A percentile compares a stretch with the other conserved stretches of the same genome.
phyloP scores from a whole-genome alignment of 1,140 invertebrate genomes.

The Ceratosolen solmsi region DNA sequence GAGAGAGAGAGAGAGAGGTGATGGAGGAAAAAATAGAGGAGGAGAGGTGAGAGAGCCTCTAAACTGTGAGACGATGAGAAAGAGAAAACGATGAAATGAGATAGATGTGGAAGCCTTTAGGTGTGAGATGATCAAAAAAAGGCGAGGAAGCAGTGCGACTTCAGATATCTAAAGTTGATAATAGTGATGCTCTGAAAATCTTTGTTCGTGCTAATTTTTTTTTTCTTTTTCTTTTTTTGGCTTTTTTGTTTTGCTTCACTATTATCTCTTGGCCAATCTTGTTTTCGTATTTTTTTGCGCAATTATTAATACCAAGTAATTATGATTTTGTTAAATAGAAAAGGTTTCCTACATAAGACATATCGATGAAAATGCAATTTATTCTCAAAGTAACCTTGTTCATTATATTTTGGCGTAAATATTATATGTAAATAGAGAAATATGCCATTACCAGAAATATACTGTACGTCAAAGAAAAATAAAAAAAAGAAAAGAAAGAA shows the following conservation, averaged over 20 bases:
- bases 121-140: conserved; percentile 26
- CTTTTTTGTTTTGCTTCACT: too few species aligned
- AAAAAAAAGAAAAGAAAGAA: too few species aligned
- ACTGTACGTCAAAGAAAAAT: too few species aligned
- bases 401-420: too few species aligned
- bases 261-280: background rate
- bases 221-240: background rate
- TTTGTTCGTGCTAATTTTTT: background rate
- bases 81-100: conserved; percentile 54
- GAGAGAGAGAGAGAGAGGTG: conserved; percentile 6
- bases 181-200: background rate
- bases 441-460: too few species aligned
- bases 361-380: too few species aligned
- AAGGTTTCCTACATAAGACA: too few species aligned
- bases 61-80: conserved; percentile 40
- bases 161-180: background rate
- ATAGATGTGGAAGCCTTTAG: conserved; percentile 35
- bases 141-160: background rate
- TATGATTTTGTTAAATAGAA: background rate
- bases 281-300: background rate
- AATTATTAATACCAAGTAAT: background rate
- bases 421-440: too few species aligned
- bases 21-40: conserved; percentile 35
- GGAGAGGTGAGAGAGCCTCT: conserved; percentile 18
- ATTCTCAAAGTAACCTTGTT: too few species aligned